Percentiles rank a stretch among this genome's conserved stretches.
phyloP scores from a whole-genome alignment of 2,113 vertebrate species.

The Eretmochelys imbricata region DNA sequence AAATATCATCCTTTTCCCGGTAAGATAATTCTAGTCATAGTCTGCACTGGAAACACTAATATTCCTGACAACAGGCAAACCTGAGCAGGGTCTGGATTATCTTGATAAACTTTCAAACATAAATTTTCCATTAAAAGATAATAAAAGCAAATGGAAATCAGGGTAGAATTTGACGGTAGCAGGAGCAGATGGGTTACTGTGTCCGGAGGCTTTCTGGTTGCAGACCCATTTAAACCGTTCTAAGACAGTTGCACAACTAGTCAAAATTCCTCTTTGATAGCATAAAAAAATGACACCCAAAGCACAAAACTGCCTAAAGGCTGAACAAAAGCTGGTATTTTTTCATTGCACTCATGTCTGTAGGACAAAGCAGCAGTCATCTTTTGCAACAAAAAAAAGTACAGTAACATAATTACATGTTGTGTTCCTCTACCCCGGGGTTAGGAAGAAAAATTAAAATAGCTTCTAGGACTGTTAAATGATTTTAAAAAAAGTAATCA shows the following conservation, averaged over 20 bases:
- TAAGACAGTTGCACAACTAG: neutral
- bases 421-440: conserved; percentile 18
- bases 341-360: neutral
- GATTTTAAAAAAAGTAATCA: too few species aligned
- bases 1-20: neutral
- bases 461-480: neutral
- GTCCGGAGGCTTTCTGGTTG: neutral
- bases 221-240: neutral
- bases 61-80: neutral
- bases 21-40: neutral
- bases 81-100: neutral
- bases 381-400: conserved; percentile 23
- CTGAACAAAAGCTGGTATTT: neutral
- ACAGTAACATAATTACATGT: neutral
- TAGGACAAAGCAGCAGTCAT: neutral
- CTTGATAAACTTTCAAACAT: neutral
- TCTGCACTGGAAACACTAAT: neutral
- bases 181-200: neutral
- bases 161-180: neutral
- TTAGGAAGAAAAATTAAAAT: conserved; percentile 55
- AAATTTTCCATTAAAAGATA: neutral
- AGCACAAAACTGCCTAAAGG: neutral
- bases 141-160: neutral
- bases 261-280: neutral
- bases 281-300: neutral